phyloP scores from a whole-genome alignment of 1,140 invertebrate genomes.

The Caerostris darwini region DNA sequence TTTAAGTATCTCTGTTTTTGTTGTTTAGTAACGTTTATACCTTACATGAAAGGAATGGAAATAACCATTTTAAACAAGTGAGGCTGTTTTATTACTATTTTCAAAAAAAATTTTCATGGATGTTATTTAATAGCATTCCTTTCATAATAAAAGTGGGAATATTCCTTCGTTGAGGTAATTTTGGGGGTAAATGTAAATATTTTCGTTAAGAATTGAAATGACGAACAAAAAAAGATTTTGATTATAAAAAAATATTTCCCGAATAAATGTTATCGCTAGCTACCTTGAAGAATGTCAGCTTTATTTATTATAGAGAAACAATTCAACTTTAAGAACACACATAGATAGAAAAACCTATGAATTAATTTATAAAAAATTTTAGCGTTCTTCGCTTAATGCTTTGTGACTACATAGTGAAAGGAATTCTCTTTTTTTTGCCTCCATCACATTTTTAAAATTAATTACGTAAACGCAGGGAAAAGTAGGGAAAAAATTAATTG shows the following conservation, averaged over 20 bases:
- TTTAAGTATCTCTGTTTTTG: conserved; percentile 2
- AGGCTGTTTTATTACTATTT: too few species aligned
- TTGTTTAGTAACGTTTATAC: not conserved
- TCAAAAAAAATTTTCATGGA: not conserved
- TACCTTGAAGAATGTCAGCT: not conserved
- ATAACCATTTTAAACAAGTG: not conserved
- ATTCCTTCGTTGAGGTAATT: not conserved
- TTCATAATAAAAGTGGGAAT: not conserved
- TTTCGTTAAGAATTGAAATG: not conserved
- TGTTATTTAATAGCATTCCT: conserved; percentile 14
- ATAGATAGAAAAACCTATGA: not conserved
- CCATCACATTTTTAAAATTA: conserved; percentile 16
- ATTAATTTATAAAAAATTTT: conserved; percentile 10
- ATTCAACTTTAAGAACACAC: not conserved
- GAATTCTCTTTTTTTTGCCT: not conserved
- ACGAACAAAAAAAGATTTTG: not conserved
- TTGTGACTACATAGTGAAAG: not conserved
- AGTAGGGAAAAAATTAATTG: not conserved
- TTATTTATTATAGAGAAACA: not conserved
- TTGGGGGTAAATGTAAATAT: not conserved
- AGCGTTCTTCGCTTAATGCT: not conserved
- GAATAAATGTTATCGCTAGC: not conserved
- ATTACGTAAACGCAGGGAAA: not conserved
- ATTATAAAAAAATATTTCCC: not conserved
- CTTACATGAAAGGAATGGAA: not conserved